phyloP scores from a whole-genome alignment of 2,113 vertebrate species.

The Gyps fulvus region DNA sequence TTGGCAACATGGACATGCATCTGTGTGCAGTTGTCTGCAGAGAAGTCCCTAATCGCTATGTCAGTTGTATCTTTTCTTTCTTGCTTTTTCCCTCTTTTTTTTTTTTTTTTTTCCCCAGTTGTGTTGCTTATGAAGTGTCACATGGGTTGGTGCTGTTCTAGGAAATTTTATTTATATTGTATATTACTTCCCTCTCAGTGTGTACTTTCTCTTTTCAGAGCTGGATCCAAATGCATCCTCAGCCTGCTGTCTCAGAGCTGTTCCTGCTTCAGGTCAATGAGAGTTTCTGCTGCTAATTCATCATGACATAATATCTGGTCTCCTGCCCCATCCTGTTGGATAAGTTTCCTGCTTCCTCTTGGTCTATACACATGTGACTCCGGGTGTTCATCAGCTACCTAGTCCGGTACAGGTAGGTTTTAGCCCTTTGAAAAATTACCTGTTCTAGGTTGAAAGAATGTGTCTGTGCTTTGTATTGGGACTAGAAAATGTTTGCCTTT shows the following conservation, averaged over 20 bases:
- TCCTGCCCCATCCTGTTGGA: neutral
- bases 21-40: neutral
- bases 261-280: neutral
- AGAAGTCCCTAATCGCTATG: neutral
- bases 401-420: slow-evolving; percentile 42
- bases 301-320: slow-evolving; percentile 27
- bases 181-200: neutral
- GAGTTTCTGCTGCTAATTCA: slow-evolving; percentile 19
- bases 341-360: slow-evolving; percentile 5
- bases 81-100: neutral
- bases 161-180: neutral
- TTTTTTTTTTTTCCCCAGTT: neutral
- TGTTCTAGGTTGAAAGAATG: neutral
- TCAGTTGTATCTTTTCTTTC: neutral
- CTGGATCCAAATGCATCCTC: slow-evolving; percentile 1
- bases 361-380: slow-evolving; percentile 11
- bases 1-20: neutral
- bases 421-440: neutral
- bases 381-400: neutral
- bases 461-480: neutral
- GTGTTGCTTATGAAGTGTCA: neutral
- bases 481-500: neutral
- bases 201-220: slow-evolving; percentile 33
- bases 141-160: neutral
- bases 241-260: neutral